These are phyloP conservation scores for Tapirus terrestris DNA, from an alignment of 2,113 vertebrate species.

Conservation along the genomic window DNA sequence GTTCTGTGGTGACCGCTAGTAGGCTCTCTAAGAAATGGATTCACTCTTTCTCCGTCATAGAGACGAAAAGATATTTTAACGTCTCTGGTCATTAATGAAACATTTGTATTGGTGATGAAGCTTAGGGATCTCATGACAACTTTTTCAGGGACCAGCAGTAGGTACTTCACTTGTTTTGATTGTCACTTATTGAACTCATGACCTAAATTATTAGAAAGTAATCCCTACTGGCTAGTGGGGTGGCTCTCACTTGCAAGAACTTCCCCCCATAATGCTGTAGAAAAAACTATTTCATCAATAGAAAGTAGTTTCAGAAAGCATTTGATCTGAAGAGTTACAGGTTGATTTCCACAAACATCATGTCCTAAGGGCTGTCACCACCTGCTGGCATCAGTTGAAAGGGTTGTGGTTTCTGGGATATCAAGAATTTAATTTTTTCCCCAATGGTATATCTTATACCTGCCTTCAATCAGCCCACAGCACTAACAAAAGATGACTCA, in stretches of 20 bases:
- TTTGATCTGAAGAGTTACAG: not conserved
- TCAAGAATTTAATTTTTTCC: not conserved
- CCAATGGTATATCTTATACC: not conserved
- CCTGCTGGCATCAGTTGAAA: not conserved
- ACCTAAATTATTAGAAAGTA: not conserved
- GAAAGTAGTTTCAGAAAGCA: not conserved
- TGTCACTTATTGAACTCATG: not conserved
- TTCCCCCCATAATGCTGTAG: not conserved
- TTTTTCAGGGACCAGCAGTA: not conserved
- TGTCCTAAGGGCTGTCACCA: not conserved
- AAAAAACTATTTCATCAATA: not conserved
- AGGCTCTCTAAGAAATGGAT: not conserved
- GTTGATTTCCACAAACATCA: not conserved
- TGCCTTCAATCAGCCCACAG: not conserved
- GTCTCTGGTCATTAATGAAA: not conserved
- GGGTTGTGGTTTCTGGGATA: not conserved
- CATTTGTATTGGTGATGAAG: not conserved
- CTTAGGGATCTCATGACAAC: not conserved
- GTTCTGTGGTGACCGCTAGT: not conserved
- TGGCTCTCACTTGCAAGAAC: not conserved
- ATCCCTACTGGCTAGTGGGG: too few species aligned
- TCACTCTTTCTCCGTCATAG: not conserved
- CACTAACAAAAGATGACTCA: not conserved
- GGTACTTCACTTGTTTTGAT: not conserved
- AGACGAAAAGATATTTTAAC: not conserved